A percentile compares a stretch with the other conserved stretches of the same genome.
These are phyloP conservation scores for Xestia rhomboidea DNA, from an alignment of 2,888 invertebrate species.

Conservation along the genomic window DNA sequence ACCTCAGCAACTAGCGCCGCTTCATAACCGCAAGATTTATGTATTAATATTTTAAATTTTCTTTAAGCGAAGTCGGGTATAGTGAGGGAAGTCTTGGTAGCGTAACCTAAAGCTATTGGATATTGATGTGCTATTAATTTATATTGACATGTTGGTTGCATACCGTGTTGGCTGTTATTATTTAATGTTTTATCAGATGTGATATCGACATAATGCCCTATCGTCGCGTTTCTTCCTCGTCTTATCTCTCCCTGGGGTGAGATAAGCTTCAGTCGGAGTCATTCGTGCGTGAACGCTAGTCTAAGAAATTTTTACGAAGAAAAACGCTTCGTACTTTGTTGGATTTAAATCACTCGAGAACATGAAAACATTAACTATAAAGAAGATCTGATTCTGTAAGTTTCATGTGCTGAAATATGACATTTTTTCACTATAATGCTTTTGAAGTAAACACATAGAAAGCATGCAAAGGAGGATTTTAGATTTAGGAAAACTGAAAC, in stretches of 20 bases:
- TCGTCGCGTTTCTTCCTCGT: slow-evolving; percentile 30
- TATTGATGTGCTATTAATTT: slow-evolving; percentile 46
- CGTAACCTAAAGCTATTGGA: slow-evolving; percentile 37
- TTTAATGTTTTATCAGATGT: slow-evolving; percentile 31
- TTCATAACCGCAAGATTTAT: slow-evolving; percentile 75
- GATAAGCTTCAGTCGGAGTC: slow-evolving; percentile 37
- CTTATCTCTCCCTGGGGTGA: slow-evolving; percentile 50
- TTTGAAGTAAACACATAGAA: background rate
- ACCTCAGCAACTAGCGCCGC: slow-evolving; percentile 78
- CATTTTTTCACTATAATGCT: background rate
- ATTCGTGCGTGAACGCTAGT: slow-evolving; percentile 52
- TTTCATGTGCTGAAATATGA: background rate
- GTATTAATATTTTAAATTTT: slow-evolving; percentile 69
- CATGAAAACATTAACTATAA: slow-evolving; percentile 8
- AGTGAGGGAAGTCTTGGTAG: slow-evolving; percentile 13
- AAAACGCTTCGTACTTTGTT: slow-evolving; percentile 18
- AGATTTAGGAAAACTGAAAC: background rate
- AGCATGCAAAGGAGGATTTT: background rate
- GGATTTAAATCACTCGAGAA: slow-evolving; percentile 20
- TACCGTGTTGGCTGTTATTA: slow-evolving; percentile 10
- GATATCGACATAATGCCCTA: slow-evolving; percentile 13
- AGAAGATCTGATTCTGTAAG: background rate
- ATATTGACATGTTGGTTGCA: slow-evolving; percentile 6
- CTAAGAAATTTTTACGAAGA: slow-evolving; percentile 44
- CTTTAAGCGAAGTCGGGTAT: slow-evolving; percentile 13